A percentile compares a stretch with the other conserved stretches of the same genome.
Conservation (phyloP, 2,113 vertebrate genomes). For the Montifringilla adamsi region DNA sequence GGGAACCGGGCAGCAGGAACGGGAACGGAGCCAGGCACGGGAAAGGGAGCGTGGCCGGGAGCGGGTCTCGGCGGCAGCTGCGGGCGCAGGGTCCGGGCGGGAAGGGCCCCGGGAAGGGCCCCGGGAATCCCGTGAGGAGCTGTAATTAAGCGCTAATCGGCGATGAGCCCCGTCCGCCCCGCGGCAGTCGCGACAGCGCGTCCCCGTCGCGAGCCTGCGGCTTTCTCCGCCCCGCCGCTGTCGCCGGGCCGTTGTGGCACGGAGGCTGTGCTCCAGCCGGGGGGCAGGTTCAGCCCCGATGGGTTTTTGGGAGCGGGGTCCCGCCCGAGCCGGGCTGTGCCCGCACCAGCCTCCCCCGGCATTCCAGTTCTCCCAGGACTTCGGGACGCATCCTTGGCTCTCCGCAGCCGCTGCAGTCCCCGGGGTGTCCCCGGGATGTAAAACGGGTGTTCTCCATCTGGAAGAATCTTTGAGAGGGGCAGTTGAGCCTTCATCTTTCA, state of each 20-base stretch:
- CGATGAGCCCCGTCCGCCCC: too few relatives aligned
- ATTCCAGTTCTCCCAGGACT: not conserved
- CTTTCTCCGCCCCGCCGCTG: rapidly evolving
- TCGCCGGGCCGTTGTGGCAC: too few relatives aligned
- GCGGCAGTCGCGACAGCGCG: not conserved
- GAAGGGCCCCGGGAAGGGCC: not conserved
- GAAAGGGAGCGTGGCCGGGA: not conserved
- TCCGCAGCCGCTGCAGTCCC: not conserved
- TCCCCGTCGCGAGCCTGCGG: not conserved
- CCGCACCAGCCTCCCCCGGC: not conserved
- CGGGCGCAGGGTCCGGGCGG: not conserved
- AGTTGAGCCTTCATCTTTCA: slow-evolving; percentile 28
- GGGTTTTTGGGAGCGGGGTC: rapidly evolving
- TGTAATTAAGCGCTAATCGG: not conserved
- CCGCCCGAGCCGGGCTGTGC: not conserved
- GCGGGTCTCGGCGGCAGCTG: not conserved
- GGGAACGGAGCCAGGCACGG: too few relatives aligned
- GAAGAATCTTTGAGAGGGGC: not conserved
- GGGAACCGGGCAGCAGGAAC: not conserved
- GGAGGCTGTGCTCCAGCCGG: too few relatives aligned
- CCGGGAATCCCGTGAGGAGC: too few relatives aligned
- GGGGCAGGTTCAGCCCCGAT: rapidly evolving
- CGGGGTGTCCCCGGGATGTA: not conserved
- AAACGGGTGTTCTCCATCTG: slow-evolving; percentile 47
- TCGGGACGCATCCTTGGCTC: not conserved